Base-by-base conservation (phyloP, 1,140 invertebrate species). In the Theocolax elegans region DNA sequence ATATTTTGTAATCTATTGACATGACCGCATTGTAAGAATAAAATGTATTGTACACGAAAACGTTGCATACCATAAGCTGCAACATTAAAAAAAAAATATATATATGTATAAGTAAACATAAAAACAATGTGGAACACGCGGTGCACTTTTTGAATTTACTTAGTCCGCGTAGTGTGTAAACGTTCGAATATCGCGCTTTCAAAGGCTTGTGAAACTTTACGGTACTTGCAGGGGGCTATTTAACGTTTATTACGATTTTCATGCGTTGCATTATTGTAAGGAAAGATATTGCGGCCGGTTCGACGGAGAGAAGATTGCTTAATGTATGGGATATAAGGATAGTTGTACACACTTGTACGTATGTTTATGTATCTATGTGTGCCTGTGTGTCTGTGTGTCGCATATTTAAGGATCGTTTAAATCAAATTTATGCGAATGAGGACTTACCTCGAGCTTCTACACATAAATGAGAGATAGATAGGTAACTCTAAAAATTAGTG, bases 221-320 rank as follows among this genome's bases (percentile, higher is more conserved):
- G 27, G 38, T 63, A 56, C 23, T 27, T 49, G 48, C 42, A 23
- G 29, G 25, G 66, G n/a, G 2, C n/a, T 31, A 42, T 68, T 53
- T 62, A 54, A 56, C 60, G 23, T 56, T 69, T 56, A 54, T 54
- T 69, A 56, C 38, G 49, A 63, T 63, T 63, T 56, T 62, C 49
- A 35, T 46, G 67, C 25, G 31, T 62, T 49, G 58, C 31, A 40
- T 51, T 59, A 60, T 59, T 65, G 27, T 49, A 15, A 21, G n/a
- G 31, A 10, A 35, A 35, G 10, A 6, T 54, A 54, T 64, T 53
- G 2, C 31, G 12, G 10, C 9, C 51, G 10, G 4, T 21, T 19
- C 38, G 38, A 17, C 25, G 38, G 2, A 46, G 29, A 42, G 23
- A 42, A 44, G 15, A 69, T 63, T 63, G 49, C 49, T 63, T 23